Base-by-base conservation (phyloP, 2,797 vertebrate species). In the Pseudopleuronectes americanus region DNA sequence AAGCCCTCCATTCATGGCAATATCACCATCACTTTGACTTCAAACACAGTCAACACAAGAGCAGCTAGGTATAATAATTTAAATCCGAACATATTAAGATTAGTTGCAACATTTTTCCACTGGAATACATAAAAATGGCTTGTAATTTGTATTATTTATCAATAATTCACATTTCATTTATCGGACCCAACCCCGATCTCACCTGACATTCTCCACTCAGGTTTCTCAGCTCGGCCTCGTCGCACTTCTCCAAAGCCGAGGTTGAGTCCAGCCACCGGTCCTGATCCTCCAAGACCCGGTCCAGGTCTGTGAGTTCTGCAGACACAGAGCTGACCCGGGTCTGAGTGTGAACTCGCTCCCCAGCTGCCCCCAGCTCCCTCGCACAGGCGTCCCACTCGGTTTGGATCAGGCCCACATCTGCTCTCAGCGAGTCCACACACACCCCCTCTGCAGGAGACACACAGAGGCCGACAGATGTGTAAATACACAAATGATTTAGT, bases 201-300 rank as follows among this genome's bases (percentile, higher is more conserved):
- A 98, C 97, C 96, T 95, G 93, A 84, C 93, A 96, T 24, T 94
- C 92, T 2, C 93, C 92, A 9, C 91, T 91, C 71, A 94, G 71
- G 41, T 76, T 74, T 43, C 73, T 77, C 33, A 95, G 86, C 26
- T 92, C 57, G 2, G 87, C 67, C 48, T 89, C 76, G 3, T 88
- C 76, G 2, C 87, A 79, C 14, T 84, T 82, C 38, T 69, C 28
- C 1, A 71, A 74, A 53, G 84, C 51, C 1, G 71, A 0, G 0
- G 76, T 31, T 0, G 71, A 86, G 62, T 88, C 88, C 51, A 96
- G 74, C 96, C 96, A 96, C 53, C 49, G 74, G 63, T 99, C 96
- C 49, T 96, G 95, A 4, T 92, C 90, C 76, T 57, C 86, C 61
- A 98, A 2, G 48, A 57, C 84, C 62, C 77, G 89, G 66, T 96